These are phyloP conservation scores for Pipa parva DNA, from an alignment of 2,113 vertebrate genomes.

Conservation along the genomic window DNA sequence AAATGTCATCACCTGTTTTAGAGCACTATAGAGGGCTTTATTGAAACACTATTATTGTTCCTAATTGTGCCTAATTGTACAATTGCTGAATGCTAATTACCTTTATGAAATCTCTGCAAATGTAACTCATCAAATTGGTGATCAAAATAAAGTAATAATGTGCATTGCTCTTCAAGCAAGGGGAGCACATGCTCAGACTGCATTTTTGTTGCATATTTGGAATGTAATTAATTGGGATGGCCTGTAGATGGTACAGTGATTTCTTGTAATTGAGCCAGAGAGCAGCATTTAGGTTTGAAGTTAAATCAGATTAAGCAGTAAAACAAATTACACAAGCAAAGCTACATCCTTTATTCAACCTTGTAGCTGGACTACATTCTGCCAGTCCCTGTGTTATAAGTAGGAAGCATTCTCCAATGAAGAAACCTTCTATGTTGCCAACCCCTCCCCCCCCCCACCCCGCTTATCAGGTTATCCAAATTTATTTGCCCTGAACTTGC, in stretches of 20 bases:
- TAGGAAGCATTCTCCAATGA: too few relatives aligned
- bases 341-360: constrained; percentile 42
- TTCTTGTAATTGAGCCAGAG: background rate
- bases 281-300: constrained; percentile 5
- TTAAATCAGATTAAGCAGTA: constrained; percentile 12
- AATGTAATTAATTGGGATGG: background rate
- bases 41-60: constrained; percentile 27
- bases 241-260: background rate
- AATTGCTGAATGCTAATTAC: constrained; percentile 19
- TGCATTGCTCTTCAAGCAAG: background rate
- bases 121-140: constrained; percentile 18
- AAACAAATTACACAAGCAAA: background rate
- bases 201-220: background rate
- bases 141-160: background rate
- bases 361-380: constrained; percentile 36
- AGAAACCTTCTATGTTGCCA: too few relatives aligned
- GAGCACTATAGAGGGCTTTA: constrained; percentile 3
- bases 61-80: constrained; percentile 34
- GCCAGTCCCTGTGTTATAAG: too few relatives aligned
- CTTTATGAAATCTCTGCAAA: constrained; percentile 1
- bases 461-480: too few relatives aligned
- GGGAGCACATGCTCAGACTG: background rate
- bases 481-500: too few relatives aligned
- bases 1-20: constrained; percentile 29
- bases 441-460: too few relatives aligned